These are phyloP conservation scores for Papilio polyxenes DNA, from an alignment of 1,140 invertebrate genomes.

Conservation along the genomic window DNA sequence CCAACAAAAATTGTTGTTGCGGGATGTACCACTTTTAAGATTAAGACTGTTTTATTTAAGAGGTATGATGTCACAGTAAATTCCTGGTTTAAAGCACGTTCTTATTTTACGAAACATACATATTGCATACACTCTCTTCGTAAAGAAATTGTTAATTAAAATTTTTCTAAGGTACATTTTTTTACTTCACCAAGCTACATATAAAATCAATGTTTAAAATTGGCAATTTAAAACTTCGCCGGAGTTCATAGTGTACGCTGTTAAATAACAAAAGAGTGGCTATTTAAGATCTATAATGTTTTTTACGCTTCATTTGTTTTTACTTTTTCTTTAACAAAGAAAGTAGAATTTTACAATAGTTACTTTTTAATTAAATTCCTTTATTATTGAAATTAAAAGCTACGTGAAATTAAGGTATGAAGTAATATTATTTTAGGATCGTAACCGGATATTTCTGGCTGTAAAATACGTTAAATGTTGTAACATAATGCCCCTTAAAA, in stretches of 20 bases:
- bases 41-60: no score
- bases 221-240: constrained; percentile 8
- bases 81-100: no score
- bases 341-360: background rate
- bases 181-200: background rate
- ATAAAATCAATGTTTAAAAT: background rate
- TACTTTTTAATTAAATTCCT: background rate
- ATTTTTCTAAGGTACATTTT: background rate
- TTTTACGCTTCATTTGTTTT: background rate
- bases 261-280: background rate
- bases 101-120: no score
- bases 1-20: no score
- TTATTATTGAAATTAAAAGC: background rate
- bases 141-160: background rate
- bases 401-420: background rate
- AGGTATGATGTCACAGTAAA: no score
- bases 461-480: background rate
- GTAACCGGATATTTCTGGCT: background rate
- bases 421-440: constrained; percentile 6
- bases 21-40: no score
- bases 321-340: background rate
- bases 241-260: background rate
- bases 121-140: background rate
- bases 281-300: constrained; percentile 12
- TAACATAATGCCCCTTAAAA: background rate